phyloP scores from a whole-genome alignment of 2,113 vertebrate species.

The Aleadryas rufinucha region DNA sequence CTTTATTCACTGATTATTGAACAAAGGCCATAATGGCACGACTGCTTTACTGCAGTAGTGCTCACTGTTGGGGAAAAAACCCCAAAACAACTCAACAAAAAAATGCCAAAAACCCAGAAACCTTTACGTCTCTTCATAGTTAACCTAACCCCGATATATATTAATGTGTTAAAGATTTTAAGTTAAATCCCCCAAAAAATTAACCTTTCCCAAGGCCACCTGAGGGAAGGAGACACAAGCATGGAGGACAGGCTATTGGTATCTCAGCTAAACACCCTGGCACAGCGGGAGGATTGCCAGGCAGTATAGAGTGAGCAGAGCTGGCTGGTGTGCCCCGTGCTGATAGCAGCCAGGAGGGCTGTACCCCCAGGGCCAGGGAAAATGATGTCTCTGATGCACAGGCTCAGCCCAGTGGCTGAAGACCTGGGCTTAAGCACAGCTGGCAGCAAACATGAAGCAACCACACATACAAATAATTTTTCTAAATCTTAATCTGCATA shows the following conservation, averaged over 20 bases:
- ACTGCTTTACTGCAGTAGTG: background rate
- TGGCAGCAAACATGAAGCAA: background rate
- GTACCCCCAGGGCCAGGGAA: rapidly evolving
- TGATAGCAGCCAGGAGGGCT: background rate
- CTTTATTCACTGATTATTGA: background rate
- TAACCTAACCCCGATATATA: background rate
- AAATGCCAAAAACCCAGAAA: background rate
- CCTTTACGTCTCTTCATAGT: background rate
- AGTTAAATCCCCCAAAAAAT: background rate
- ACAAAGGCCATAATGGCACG: background rate
- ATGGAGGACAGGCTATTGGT: rapidly evolving
- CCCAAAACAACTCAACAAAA: background rate
- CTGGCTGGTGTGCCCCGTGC: rapidly evolving
- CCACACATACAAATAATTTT: rapidly evolving
- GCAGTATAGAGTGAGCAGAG: rapidly evolving
- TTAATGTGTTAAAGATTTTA: background rate
- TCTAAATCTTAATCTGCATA: background rate
- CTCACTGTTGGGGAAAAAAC: background rate
- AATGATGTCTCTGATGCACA: background rate
- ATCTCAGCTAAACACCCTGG: background rate
- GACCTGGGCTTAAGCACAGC: background rate
- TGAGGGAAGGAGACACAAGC: background rate
- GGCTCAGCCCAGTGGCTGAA: background rate
- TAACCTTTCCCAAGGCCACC: background rate
- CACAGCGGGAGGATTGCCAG: background rate